These are phyloP conservation scores for Mayetiola destructor DNA, from an alignment of 2,888 invertebrate species.

Conservation along the genomic window DNA sequence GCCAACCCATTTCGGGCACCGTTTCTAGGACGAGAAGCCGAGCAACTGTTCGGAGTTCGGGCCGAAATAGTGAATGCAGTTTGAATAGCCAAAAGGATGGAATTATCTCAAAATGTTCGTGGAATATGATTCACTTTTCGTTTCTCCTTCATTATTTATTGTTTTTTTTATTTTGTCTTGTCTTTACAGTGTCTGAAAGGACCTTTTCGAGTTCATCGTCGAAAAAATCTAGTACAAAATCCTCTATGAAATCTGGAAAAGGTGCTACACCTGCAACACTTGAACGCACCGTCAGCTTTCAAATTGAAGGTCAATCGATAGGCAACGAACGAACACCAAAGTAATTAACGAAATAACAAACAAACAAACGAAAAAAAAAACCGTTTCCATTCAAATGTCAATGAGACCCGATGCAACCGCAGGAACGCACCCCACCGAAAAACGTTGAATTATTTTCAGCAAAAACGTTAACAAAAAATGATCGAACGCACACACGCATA, in stretches of 20 bases:
- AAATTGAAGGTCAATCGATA: conserved; percentile 1
- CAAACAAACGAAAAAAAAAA: no score
- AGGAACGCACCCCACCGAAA: no score
- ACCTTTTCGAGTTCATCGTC: not conserved
- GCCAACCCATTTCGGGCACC: not conserved
- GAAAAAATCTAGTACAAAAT: not conserved
- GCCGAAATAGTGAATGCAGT: conserved; percentile 5
- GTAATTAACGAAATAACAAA: no score
- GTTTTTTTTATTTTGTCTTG: not conserved
- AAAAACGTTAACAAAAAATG: no score
- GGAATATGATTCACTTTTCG: not conserved
- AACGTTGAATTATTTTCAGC: no score
- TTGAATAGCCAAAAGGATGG: not conserved
- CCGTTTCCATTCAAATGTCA: no score
- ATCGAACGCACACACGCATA: no score
- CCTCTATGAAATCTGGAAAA: not conserved
- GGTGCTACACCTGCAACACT: not conserved
- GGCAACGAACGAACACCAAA: not conserved
- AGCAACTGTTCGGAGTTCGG: not conserved
- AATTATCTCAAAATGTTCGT: not conserved
- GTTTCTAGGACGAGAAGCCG: not conserved
- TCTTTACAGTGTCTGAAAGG: not conserved
- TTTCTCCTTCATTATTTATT: not conserved
- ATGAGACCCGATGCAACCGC: no score
- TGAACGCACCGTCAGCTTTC: not conserved